A percentile compares a stretch with the other conserved stretches of the same genome.
phyloP scores from a whole-genome alignment of 2,888 invertebrate species.

The Synanthedon vespiformis region DNA sequence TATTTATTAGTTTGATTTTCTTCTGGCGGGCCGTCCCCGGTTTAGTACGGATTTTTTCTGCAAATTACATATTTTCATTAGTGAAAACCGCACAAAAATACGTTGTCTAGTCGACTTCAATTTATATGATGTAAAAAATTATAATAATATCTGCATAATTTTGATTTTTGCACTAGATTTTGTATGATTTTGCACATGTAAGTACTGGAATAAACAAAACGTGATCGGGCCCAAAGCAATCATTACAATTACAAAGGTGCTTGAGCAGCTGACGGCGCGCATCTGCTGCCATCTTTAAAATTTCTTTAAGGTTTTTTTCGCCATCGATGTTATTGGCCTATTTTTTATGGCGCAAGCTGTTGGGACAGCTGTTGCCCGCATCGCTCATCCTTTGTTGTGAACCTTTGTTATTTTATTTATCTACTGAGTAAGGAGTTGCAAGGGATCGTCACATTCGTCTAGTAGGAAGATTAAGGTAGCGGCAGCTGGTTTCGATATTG shows the following conservation, averaged over 20 bases:
- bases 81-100: too few species aligned
- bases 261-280: slow-evolving; percentile 58
- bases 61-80: too few species aligned
- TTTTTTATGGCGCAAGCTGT: slow-evolving; percentile 69
- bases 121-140: too few species aligned
- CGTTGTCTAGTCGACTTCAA: too few species aligned
- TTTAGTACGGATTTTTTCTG: too few species aligned
- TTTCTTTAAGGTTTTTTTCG: slow-evolving; percentile 61
- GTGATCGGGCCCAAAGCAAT: slow-evolving; percentile 44
- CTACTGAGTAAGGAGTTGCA: slow-evolving; percentile 4
- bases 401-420: slow-evolving; percentile 33
- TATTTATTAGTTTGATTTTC: too few species aligned
- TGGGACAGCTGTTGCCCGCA: slow-evolving; percentile 54
- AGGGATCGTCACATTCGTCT: slow-evolving; percentile 32
- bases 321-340: slow-evolving; percentile 67
- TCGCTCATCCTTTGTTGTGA: slow-evolving; percentile 18
- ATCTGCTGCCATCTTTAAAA: slow-evolving; percentile 66
- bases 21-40: too few species aligned
- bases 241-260: slow-evolving; percentile 65
- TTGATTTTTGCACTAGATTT: too few species aligned
- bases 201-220: slow-evolving; percentile 42
- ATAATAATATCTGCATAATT: too few species aligned
- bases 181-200: neutral
- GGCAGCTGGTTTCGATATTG: slow-evolving; percentile 39
- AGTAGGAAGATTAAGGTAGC: slow-evolving; percentile 43